Evolutionary conservation across 2,113 vertebrate species (phyloP).

Genomic region (Dipodomys ordii): DNA sequence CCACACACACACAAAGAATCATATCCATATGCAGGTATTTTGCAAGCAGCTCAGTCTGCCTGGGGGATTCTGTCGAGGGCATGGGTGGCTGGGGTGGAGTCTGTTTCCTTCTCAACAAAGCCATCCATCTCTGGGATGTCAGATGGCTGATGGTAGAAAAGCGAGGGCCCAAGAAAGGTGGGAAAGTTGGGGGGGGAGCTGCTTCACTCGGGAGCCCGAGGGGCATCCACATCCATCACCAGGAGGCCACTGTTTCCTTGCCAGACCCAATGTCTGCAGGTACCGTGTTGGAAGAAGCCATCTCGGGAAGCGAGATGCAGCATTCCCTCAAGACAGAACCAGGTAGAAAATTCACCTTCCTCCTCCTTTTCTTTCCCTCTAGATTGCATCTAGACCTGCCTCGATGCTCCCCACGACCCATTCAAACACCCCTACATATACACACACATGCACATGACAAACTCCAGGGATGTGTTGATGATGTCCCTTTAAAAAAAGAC

Average conservation of each 20-base stretch:
- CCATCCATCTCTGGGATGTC: not conserved
- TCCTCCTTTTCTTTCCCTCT: not conserved
- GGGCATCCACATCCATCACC: too few species aligned
- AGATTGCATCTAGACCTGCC: not conserved
- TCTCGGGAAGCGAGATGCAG: not conserved
- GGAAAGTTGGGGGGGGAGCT: too few species aligned
- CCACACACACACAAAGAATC: too few species aligned
- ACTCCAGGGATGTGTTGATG: slow-evolving; percentile 32
- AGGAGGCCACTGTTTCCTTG: not conserved
- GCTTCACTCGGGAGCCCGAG: not conserved
- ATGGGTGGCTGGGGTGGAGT: not conserved
- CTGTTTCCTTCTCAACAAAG: not conserved
- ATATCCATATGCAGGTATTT: not conserved
- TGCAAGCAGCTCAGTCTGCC: not conserved
- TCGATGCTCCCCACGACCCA: not conserved
- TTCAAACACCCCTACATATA: not conserved
- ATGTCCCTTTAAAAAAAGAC: slow-evolving; percentile 64
- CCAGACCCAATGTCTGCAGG: not conserved
- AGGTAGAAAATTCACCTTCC: not conserved
- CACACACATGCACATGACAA: not conserved
- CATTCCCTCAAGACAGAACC: not conserved
- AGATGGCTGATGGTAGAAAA: not conserved
- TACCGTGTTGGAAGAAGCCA: not conserved
- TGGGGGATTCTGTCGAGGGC: not conserved
- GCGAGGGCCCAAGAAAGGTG: too few species aligned